phyloP scores from a whole-genome alignment of 2,113 vertebrate genomes.

The Zosterops borbonicus region DNA sequence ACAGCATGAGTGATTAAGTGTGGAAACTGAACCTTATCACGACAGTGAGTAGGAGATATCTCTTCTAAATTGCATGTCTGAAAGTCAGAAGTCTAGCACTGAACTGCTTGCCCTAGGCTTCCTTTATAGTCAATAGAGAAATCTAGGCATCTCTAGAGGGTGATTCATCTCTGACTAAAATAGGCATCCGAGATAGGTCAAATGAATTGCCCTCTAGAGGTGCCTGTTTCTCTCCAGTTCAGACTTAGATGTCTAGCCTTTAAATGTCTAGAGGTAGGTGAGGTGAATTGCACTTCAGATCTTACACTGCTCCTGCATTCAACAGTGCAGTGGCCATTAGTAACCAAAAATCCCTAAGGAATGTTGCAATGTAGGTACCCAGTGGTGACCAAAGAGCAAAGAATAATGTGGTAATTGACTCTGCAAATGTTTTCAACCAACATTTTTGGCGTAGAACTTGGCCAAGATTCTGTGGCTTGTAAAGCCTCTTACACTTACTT shows the following conservation, averaged over 20 bases:
- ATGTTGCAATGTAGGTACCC: not conserved
- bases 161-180: slow-evolving; percentile 44
- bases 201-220: slow-evolving; percentile 44
- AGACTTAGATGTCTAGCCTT: slow-evolving; percentile 21
- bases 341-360: not conserved
- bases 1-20: slow-evolving; percentile 22
- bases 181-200: slow-evolving; percentile 43
- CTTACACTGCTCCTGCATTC: not conserved
- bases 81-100: slow-evolving; percentile 27
- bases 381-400: not conserved
- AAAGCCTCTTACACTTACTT: not conserved
- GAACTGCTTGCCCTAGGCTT: slow-evolving; percentile 36
- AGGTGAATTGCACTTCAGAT: slow-evolving; percentile 16
- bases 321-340: not conserved
- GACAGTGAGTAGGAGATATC: not conserved
- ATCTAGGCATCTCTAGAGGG: slow-evolving; percentile 37
- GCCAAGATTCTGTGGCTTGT: not conserved
- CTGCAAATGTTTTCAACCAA: not conserved
- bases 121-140: slow-evolving; percentile 33
- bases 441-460: not conserved
- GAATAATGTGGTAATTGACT: rapidly evolving
- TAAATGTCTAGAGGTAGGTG: not conserved
- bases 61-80: slow-evolving; percentile 31
- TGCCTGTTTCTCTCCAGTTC: slow-evolving; percentile 1
- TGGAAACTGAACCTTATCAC: not conserved